phyloP scores from a whole-genome alignment of 2,113 vertebrate species.

The Ginglymostoma cirratum region DNA sequence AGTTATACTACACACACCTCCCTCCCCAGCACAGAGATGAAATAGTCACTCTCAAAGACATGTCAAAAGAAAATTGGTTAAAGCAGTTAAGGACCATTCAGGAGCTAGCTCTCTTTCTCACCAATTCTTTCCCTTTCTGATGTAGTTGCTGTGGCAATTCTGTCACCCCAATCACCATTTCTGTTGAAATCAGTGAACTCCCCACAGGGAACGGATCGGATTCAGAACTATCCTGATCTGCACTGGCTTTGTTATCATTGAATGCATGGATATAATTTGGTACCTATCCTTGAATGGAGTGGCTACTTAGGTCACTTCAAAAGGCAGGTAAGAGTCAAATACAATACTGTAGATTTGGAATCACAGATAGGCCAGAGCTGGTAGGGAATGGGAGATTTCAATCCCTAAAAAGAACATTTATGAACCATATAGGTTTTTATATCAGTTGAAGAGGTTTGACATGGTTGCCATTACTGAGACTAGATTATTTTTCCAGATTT shows the following conservation, averaged over 20 bases:
- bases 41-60: not conserved
- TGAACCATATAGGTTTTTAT: no score
- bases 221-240: not conserved
- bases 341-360: not conserved
- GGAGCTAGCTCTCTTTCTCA: not conserved
- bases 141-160: not conserved
- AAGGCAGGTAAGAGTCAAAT: not conserved
- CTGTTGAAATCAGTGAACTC: not conserved
- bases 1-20: not conserved
- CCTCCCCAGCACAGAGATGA: not conserved
- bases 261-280: not conserved
- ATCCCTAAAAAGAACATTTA: not conserved
- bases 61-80: not conserved
- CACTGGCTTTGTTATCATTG: not conserved
- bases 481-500: no score
- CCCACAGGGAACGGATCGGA: not conserved
- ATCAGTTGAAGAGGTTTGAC: no score
- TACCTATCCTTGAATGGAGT: not conserved
- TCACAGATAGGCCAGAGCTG: not conserved
- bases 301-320: no score
- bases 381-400: not conserved
- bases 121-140: not conserved
- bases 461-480: no score
- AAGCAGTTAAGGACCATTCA: not conserved
- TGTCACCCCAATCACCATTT: no score